Evolutionary conservation across 2,888 invertebrate species (phyloP), one percentile per base, ranked within the genome.

Genomic region (Acheta domesticus): DNA sequence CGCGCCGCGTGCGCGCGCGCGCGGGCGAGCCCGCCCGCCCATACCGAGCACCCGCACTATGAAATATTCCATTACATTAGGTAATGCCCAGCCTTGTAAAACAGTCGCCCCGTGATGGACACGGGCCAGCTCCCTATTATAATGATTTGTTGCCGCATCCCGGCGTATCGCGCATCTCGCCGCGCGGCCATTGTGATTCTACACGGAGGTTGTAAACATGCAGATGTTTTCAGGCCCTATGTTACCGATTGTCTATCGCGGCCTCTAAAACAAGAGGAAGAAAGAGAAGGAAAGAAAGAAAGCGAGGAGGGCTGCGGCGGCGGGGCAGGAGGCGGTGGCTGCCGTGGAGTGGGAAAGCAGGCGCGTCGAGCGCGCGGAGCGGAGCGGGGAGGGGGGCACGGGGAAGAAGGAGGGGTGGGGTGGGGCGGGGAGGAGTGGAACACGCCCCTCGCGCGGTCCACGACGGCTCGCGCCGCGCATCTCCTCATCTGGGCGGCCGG

Each of bases 1-100:
- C 62, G 16, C 62, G 62, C 62, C n/a, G 62, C 62, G 36, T 8
- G 36, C 36, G 36, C n/a, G n/a, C 4, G n/a, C 5, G 14, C 62
- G n/a, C 16, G 4, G 16, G 16, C 62, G 4, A 62, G 16, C 62
- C 16, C 62, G 62, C 62, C 62, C 11, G 62, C 62, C 12, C 62
- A 62, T 62, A 62, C 62, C 14, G 62, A 62, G 62, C 14, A 36
- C 36, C 62, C 62, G 16, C 62, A 5, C 14, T 62, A 62, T 62
- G 62, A 62, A 62, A 62, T 62, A 62, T n/a, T 62, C 62, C 62
- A 62, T 62, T 62, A 62, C 62, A 62, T 62, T 62, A 62, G 62
- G 62, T 62, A 62, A 62, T 62, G 62, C 62, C 62, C 62, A 62
- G 5, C 62, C 62, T 62, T 62, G 62, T 62, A 62, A 62, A 62